Conservation (phyloP, 2,888 invertebrate genomes). For the Argyresthia albistria region DNA sequence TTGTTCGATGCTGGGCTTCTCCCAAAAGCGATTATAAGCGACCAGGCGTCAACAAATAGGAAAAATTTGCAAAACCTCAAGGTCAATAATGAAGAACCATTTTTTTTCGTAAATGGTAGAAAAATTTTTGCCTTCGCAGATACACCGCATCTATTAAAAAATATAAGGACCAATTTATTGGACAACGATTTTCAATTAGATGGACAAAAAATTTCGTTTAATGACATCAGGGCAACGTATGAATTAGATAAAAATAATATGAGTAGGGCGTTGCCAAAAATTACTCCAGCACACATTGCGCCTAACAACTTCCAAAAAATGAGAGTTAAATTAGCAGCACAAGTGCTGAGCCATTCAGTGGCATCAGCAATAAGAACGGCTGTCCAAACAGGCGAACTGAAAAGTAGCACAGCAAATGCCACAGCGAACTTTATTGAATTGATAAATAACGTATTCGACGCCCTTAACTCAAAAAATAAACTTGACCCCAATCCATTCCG, state of each 20-base stretch:
- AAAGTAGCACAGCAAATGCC: background rate
- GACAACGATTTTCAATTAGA: constrained; percentile 6
- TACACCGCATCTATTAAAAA: constrained; percentile 12
- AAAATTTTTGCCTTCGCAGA: constrained; percentile 5
- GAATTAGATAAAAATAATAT: background rate
- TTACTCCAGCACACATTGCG: background rate
- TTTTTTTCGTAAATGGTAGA: constrained; percentile 3
- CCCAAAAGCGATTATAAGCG: constrained; percentile 12
- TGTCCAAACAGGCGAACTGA: background rate
- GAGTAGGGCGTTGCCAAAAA: background rate
- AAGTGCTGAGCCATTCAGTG: background rate
- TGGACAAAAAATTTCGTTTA: constrained; percentile 10
- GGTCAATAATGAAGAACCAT: background rate
- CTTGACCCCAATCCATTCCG: background rate
- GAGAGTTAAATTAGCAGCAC: background rate
- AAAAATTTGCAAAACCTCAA: constrained; percentile 7
- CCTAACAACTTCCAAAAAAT: constrained; percentile 3
- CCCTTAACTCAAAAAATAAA: background rate
- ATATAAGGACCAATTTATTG: constrained; percentile 11
- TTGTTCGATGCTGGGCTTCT: constrained; percentile 10
- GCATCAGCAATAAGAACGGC: background rate
- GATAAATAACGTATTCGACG: background rate
- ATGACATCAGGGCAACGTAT: constrained; percentile 6
- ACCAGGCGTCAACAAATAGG: constrained; percentile 12
- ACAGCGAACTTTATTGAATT: background rate